A percentile compares a stretch with the other conserved stretches of the same genome.
These are phyloP conservation scores for Aplidium turbinatum DNA, from an alignment of 23 tunicate genomes.

Conservation along the genomic window DNA sequence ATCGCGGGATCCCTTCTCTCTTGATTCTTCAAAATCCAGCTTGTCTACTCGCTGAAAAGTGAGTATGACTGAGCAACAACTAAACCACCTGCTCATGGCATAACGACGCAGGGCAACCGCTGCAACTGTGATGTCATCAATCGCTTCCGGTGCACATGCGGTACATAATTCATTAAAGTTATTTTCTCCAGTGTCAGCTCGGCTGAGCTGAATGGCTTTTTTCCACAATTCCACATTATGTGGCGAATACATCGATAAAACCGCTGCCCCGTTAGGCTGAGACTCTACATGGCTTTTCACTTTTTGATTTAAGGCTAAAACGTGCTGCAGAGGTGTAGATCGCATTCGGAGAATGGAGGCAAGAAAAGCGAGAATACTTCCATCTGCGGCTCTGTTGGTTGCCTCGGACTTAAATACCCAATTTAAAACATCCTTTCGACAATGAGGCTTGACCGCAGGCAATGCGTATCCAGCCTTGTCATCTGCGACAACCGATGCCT, in stretches of 20 bases:
- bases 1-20: background rate
- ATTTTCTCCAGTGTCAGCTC: background rate
- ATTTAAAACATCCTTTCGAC: conserved; percentile 9
- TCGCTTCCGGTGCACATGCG: too few species aligned
- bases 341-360: conserved; percentile 46
- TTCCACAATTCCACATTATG: conserved; percentile 32
- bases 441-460: conserved; percentile 4
- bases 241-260: conserved; percentile 45
- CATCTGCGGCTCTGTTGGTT: background rate
- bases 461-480: background rate
- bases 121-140: conserved; percentile 3
- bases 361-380: conserved; percentile 39
- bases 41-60: conserved; percentile 32
- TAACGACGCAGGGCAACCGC: conserved; percentile 34
- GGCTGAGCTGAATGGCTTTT: conserved; percentile 6
- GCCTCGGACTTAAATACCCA: background rate
- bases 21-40: background rate
- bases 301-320: conserved; percentile 21
- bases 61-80: conserved; percentile 69
- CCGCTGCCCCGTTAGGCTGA: conserved; percentile 26
- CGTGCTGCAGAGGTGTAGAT: conserved; percentile 31
- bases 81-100: conserved; percentile 44
- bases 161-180: background rate
- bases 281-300: conserved; percentile 2
- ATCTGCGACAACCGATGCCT: conserved; percentile 9